Evolutionary conservation across 2,113 vertebrate genomes (phyloP), one percentile per base, ranked within the genome.

Genomic region (Prionailurus bengalensis): DNA sequence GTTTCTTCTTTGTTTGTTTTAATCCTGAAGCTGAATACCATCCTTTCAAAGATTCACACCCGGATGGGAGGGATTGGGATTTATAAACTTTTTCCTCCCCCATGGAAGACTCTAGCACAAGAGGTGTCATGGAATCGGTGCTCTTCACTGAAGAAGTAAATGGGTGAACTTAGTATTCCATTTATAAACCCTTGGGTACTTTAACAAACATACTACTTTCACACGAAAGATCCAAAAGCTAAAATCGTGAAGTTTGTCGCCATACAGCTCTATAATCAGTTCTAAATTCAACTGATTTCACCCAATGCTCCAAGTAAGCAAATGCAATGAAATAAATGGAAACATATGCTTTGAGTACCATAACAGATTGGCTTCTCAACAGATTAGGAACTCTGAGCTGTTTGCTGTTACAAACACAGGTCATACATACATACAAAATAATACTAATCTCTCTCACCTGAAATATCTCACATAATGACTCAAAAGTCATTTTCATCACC

Each of bases 321-420:
- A 93, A 51, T 90, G 5, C 80, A 84, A 95, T 79, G n/a, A 97
- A 90, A 96, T 73, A 91, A 96, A 85, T 78, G 68, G 61, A 86
- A 96, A 89, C 87, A 74, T 93, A 80, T 80, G n/a, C 65, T 82
- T 88, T 58, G 58, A 45, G 23, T n/a, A 83, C 55, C 48, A 12
- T 91, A 86, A 83, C 25, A 87, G 39, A 96, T 27, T 91, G 70
- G 19, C 58, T 80, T 96, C 68, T 53, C 79, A 80, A 51, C 14
- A 92, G 68, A 95, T 91, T 68, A 96, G 65, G 33, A 91, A 80
- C 53, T 63, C 66, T 61, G n/a, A 86, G 65, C 29, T 84, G 68
- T 70, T 97, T 79, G n/a, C 27, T 66, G 29, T 79, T 93, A n/a
- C 80, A 84, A 93, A 91, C 39, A 68, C n/a, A 88, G 27, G 61